These are phyloP conservation scores for Drosophila helvetica DNA, from an alignment of 2,888 invertebrate species.

Conservation along the genomic window DNA sequence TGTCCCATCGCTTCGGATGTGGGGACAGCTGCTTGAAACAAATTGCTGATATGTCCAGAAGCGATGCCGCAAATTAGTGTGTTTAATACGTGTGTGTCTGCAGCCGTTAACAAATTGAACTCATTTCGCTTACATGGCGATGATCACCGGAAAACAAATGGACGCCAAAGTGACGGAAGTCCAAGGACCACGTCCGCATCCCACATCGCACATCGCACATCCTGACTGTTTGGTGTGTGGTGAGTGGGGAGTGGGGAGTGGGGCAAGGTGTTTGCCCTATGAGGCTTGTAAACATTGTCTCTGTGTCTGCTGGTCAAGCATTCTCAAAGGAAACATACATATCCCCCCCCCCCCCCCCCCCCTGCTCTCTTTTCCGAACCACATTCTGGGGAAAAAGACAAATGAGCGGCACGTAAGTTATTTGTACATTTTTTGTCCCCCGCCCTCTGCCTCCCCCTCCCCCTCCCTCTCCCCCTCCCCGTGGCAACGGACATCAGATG, in stretches of 20 bases:
- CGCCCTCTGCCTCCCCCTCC: too few species aligned
- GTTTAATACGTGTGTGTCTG: constrained; percentile 74
- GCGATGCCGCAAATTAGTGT: constrained; percentile 81
- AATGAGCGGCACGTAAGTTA: constrained; percentile 82
- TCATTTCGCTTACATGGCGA: constrained; percentile 75
- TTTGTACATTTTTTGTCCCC: constrained; percentile 65
- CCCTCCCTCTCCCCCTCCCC: too few species aligned
- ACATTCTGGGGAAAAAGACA: constrained; percentile 51
- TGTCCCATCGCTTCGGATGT: neutral
- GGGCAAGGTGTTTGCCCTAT: constrained; percentile 15
- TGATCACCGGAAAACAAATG: constrained; percentile 80
- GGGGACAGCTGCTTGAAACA: constrained; percentile 77
- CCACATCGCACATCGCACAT: neutral
- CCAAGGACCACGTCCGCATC: constrained; percentile 24
- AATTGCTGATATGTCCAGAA: constrained; percentile 78
- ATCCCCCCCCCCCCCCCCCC: neutral
- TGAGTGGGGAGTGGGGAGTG: neutral
- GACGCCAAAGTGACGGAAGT: constrained; percentile 57
- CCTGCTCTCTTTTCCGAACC: neutral
- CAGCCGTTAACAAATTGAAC: constrained; percentile 71
- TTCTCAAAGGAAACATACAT: constrained; percentile 12
- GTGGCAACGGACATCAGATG: constrained; percentile 75
- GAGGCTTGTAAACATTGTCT: constrained; percentile 10
- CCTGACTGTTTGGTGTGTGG: too few species aligned
- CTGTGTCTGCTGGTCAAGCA: constrained; percentile 26